A percentile compares a stretch with the other conserved stretches of the same genome.
Conservation (phyloP, 2,888 invertebrate species). For the Resseliella maxima region DNA sequence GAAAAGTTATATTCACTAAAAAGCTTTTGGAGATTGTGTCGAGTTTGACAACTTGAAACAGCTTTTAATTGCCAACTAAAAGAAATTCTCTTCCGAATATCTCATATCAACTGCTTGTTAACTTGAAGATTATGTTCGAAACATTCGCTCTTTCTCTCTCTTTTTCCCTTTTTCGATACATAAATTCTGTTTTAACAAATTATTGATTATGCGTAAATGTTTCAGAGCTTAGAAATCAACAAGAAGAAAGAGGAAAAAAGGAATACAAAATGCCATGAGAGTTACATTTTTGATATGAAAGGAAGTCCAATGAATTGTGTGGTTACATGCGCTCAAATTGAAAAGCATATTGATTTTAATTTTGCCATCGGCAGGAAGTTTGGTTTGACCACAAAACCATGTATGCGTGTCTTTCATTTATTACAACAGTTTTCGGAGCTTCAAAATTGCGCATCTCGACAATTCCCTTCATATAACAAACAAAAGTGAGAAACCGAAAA, state of each 20-base stretch:
- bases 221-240: no score
- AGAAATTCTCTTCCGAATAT: background rate
- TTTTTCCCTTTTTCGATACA: no score
- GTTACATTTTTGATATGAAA: background rate
- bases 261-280: no score
- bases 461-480: no score
- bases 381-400: constrained; percentile 25
- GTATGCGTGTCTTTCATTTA: background rate
- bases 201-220: no score
- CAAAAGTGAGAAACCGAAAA: background rate
- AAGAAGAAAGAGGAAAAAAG: no score
- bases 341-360: constrained; percentile 26
- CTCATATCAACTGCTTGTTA: no score
- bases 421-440: background rate
- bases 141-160: no score
- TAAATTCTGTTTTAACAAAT: no score
- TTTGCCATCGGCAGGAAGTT: background rate
- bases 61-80: background rate
- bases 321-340: background rate
- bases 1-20: background rate
- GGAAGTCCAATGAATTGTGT: background rate
- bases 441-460: background rate
- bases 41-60: background rate
- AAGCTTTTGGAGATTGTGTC: background rate
- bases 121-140: no score